phyloP scores from a whole-genome alignment of 2,113 vertebrate genomes.

The Lutjanus erythropterus region DNA sequence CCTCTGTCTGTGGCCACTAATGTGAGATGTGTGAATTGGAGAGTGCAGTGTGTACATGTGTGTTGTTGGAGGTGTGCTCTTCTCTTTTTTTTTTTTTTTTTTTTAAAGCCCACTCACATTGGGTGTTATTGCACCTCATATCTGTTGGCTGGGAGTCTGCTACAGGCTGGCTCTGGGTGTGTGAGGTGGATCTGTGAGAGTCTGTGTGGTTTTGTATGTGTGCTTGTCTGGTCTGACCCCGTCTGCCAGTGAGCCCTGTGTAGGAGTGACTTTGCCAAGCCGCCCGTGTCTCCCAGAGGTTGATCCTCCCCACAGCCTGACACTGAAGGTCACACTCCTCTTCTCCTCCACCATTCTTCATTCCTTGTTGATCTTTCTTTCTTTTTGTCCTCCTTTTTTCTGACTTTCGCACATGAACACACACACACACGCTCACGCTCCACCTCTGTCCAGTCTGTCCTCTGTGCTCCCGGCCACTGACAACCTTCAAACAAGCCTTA shows the following conservation, averaged over 20 bases:
- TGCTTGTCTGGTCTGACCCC: slow-evolving; percentile 54
- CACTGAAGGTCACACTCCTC: slow-evolving; percentile 73
- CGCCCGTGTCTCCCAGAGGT: slow-evolving; percentile 68
- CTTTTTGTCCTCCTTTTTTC: slow-evolving; percentile 13
- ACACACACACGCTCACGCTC: not conserved
- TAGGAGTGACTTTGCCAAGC: slow-evolving; percentile 75
- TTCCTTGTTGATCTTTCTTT: slow-evolving; percentile 43
- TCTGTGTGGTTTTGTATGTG: slow-evolving; percentile 21
- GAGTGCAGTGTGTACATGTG: slow-evolving; percentile 48
- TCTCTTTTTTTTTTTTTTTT: not conserved
- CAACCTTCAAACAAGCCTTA: slow-evolving; percentile 63
- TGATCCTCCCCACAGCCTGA: slow-evolving; percentile 61
- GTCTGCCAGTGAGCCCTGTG: slow-evolving; percentile 54
- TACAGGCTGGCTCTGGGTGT: slow-evolving; percentile 44
- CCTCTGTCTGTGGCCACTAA: slow-evolving; percentile 64
- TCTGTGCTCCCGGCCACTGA: slow-evolving; percentile 53
- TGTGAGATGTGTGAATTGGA: slow-evolving; percentile 68
- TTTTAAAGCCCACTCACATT: slow-evolving; percentile 64
- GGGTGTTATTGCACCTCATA: slow-evolving; percentile 70
- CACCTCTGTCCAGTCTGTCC: slow-evolving; percentile 32
- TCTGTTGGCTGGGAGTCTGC: slow-evolving; percentile 59
- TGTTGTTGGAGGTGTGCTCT: slow-evolving; percentile 49
- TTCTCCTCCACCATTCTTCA: slow-evolving; percentile 18
- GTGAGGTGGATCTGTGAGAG: slow-evolving; percentile 34
- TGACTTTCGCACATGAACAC: not conserved